Evolutionary conservation across 2,797 vertebrate species (phyloP).

Genomic region (Argya squamiceps): DNA sequence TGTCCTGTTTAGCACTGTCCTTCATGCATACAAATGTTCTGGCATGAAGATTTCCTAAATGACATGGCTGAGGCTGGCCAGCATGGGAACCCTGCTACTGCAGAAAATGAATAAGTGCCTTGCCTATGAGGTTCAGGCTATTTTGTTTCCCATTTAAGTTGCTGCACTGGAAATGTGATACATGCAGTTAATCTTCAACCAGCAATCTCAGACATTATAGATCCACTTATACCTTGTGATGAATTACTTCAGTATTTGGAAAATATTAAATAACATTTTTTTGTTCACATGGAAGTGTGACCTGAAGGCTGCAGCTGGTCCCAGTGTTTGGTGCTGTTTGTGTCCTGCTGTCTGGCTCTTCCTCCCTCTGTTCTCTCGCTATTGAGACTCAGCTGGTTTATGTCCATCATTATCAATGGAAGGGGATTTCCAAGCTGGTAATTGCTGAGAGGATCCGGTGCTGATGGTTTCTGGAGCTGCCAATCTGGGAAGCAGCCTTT

Average conservation of each 20-base stretch:
- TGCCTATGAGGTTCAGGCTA: not conserved
- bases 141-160: conserved; percentile 35
- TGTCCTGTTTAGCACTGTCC: not conserved
- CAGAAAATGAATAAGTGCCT: conserved; percentile 19
- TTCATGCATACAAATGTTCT: conserved; percentile 7
- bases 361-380: conserved; percentile 18
- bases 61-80: conserved; percentile 9
- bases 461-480: conserved; percentile 73
- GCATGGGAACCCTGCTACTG: conserved; percentile 46
- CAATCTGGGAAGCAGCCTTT: conserved; percentile 65
- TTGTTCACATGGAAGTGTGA: conserved; percentile 67
- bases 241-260: conserved; percentile 75
- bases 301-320: conserved; percentile 75
- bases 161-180: conserved; percentile 61
- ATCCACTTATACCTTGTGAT: conserved; percentile 75
- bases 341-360: conserved; percentile 56
- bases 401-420: conserved; percentile 70
- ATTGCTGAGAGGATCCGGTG: conserved; percentile 70
- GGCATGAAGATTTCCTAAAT: conserved; percentile 18
- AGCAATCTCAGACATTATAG: conserved; percentile 70
- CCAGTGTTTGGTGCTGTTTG: conserved; percentile 50
- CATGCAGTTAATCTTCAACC: conserved; percentile 70
- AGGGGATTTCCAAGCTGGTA: conserved; percentile 74
- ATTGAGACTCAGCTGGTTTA: conserved; percentile 73
- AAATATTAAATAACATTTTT: conserved; percentile 66